Percentiles rank a stretch among this genome's conserved stretches.
Conservation (phyloP, 2,888 invertebrate genomes). For the Plemyria rubiginata region DNA sequence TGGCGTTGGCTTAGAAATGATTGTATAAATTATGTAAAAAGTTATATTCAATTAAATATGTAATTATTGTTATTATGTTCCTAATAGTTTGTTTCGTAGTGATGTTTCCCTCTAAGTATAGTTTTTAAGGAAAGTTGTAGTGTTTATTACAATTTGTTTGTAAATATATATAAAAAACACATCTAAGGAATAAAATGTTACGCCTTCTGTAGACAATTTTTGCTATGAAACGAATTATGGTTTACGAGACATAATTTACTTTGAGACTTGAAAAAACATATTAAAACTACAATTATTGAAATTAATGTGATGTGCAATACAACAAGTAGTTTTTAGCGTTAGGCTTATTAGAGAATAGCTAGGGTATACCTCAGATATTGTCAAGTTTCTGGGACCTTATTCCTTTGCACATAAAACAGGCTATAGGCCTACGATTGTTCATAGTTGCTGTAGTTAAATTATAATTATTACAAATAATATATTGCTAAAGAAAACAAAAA, state of each 20-base stretch:
- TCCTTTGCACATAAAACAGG: conserved; percentile 53
- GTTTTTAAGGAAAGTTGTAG: conserved; percentile 29
- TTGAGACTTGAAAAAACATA: conserved; percentile 11
- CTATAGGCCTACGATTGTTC: conserved; percentile 53
- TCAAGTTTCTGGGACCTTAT: conserved; percentile 59
- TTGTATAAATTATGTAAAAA: conserved; percentile 69
- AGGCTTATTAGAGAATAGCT: conserved; percentile 20
- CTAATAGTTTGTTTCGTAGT: conserved; percentile 77
- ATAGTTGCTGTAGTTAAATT: conserved; percentile 78
- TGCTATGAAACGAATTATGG: conserved; percentile 5
- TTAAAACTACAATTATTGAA: conserved; percentile 21
- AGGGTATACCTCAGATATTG: conserved; percentile 40
- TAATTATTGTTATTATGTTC: conserved; percentile 82
- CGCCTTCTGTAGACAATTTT: conserved; percentile 34
- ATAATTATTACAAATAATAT: conserved; percentile 83
- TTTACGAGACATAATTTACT: not conserved
- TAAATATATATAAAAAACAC: conserved; percentile 30
- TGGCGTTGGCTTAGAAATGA: conserved; percentile 17
- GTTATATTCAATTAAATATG: conserved; percentile 68
- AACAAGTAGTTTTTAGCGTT: conserved; percentile 46
- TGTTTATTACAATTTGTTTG: conserved; percentile 39
- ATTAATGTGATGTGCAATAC: conserved; percentile 74
- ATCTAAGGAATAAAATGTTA: conserved; percentile 20
- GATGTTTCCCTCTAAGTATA: conserved; percentile 59
- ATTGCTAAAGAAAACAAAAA: conserved; percentile 81